These are phyloP conservation scores for Polydrusus cervinus DNA, from an alignment of 2,888 invertebrate genomes.

Conservation along the genomic window DNA sequence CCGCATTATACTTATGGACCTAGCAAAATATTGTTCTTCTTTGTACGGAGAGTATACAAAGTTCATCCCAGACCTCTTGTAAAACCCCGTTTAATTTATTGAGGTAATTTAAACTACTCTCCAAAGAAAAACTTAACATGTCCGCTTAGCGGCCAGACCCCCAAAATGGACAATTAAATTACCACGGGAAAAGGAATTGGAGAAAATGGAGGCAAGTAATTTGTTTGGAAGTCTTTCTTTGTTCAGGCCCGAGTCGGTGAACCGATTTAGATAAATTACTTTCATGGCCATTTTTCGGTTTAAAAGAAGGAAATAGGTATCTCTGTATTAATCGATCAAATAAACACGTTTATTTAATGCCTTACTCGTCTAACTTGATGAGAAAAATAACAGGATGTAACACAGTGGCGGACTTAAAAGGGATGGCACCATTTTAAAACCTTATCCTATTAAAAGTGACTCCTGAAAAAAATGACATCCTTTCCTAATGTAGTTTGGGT, in stretches of 20 bases:
- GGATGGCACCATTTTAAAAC: too few species aligned
- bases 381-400: background rate
- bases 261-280: constrained; percentile 3
- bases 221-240: constrained; percentile 15
- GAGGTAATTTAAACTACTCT: background rate
- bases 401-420: too few species aligned
- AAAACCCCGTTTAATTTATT: background rate
- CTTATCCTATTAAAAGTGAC: too few species aligned
- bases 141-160: constrained; percentile 3
- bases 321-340: background rate
- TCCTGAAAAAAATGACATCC: too few species aligned
- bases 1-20: too few species aligned
- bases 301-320: background rate
- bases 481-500: too few species aligned
- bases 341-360: background rate
- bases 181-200: background rate
- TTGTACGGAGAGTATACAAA: too few species aligned
- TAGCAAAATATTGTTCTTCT: too few species aligned
- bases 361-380: background rate
- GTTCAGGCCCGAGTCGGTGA: background rate
- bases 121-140: background rate
- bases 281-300: background rate
- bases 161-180: constrained; percentile 18
- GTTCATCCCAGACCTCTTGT: background rate
- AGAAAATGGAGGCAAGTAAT: constrained; percentile 6